phyloP scores from a whole-genome alignment of 2,888 invertebrate species.

The Chrysina gloriosa region DNA sequence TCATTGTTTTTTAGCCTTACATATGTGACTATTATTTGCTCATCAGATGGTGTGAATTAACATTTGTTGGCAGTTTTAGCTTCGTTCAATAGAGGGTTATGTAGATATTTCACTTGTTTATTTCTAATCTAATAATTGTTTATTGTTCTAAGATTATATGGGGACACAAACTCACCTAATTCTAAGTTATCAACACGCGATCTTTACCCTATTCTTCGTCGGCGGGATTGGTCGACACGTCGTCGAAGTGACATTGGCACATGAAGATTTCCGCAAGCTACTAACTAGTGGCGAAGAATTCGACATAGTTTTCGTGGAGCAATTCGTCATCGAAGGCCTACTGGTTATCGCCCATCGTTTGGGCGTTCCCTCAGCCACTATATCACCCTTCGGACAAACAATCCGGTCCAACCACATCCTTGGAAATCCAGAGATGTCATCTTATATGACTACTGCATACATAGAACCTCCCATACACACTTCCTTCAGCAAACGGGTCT shows the following conservation, averaged over 20 bases:
- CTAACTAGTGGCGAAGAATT: conserved; percentile 60
- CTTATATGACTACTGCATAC: conserved; percentile 66
- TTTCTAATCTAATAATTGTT: too few relatives aligned
- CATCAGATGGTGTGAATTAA: too few relatives aligned
- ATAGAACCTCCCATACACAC: conserved; percentile 63
- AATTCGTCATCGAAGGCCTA: conserved; percentile 66
- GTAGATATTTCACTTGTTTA: too few relatives aligned
- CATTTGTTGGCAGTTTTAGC: too few relatives aligned
- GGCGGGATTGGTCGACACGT: neutral
- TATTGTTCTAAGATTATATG: too few relatives aligned
- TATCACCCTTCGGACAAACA: conserved; percentile 65
- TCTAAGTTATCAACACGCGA: neutral
- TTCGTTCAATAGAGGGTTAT: too few relatives aligned
- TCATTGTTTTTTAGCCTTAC: too few relatives aligned
- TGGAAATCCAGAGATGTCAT: conserved; percentile 65
- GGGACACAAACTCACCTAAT: too few relatives aligned
- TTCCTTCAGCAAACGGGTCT: conserved; percentile 67
- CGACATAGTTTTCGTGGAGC: conserved; percentile 64
- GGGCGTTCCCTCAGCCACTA: conserved; percentile 59
- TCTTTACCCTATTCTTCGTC: neutral
- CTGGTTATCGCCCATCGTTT: conserved; percentile 60
- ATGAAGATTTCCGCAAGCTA: conserved; percentile 51
- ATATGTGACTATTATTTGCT: too few relatives aligned
- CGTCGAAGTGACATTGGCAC: conserved; percentile 4
- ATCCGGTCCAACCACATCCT: conserved; percentile 64